Evolutionary conservation across 2,113 vertebrate species (phyloP), one percentile per base, ranked within the genome.

Genomic region (Podarcis muralis): DNA sequence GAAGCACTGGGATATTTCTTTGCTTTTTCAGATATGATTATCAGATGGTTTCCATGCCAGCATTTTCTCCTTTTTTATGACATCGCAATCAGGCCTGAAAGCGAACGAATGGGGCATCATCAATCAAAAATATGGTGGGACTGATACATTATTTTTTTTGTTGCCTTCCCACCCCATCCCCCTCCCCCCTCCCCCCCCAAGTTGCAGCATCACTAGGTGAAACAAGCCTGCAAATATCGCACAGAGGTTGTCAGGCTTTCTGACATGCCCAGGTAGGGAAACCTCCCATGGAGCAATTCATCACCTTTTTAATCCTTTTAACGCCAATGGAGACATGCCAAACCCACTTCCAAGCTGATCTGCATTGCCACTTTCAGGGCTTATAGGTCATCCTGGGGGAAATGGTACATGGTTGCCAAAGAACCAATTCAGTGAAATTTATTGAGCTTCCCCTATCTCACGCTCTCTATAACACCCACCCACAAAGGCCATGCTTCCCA

Each of bases 241-340:
- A 81, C 66, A 53, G 77, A 89, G 40, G 35, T 87, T 90, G 20
- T 80, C 65, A 35, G 40, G 13, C 48, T 78, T 87, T 37, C 57
- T 86, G 88, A 87, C 87, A 62, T 86, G 87, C 83, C 59, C n/a
- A 91, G 37, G 37, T 86, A 78, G 84, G 65, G 82, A 92, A 90
- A 89, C 15, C 65, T 88, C 74, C 69, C 40, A 25, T 37, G 0
- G 59, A 69, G 25, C 23, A 89, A 88, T 83, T 90, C 43, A 75
- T 92, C 88, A 84, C 69, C n/a, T 92, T 48, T 78, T 69, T 81
- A 83, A 94, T 94, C 83, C 86, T 91, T 59, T 91, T 75, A 88
- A 48, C 8, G 87, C 32, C 0, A 82, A 81, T 62, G 84, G 89
- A 83, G 83, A 92, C 87, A 43, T 2, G 27, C 77, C 85, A 90